phyloP scores from a whole-genome alignment of 2,888 invertebrate species.

The Diaperis boleti region DNA sequence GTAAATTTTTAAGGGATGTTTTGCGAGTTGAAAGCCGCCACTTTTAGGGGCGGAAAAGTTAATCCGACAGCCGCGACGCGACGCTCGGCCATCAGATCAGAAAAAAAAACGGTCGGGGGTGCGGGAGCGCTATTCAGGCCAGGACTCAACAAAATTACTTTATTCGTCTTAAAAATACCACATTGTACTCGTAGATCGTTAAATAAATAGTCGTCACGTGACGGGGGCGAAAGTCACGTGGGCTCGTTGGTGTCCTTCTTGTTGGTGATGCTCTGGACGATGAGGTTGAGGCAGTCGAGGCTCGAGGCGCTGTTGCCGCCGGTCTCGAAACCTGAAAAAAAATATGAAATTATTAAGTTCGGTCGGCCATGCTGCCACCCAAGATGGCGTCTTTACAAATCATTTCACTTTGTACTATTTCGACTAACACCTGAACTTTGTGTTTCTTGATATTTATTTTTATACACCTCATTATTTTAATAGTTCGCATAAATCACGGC shows the following conservation, averaged over 20 bases:
- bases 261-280: slow-evolving; percentile 76
- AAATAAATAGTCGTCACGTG: slow-evolving; percentile 25
- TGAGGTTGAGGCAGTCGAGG: slow-evolving; percentile 77
- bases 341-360: no score
- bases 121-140: no score
- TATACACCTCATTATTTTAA: slow-evolving; percentile 55
- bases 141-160: slow-evolving; percentile 24
- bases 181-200: slow-evolving; percentile 6
- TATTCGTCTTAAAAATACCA: slow-evolving; percentile 30
- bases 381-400: slow-evolving; percentile 44
- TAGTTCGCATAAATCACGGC: slow-evolving; percentile 51
- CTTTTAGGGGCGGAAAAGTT: not conserved
- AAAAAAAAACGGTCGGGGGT: not conserved
- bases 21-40: not conserved
- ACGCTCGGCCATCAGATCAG: not conserved
- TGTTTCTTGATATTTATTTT: slow-evolving; percentile 53
- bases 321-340: slow-evolving; percentile 66
- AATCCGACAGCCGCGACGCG: not conserved
- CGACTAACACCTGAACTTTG: slow-evolving; percentile 42
- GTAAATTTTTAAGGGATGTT: not conserved
- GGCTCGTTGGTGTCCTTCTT: slow-evolving; percentile 52
- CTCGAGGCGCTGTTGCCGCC: slow-evolving; percentile 69
- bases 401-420: slow-evolving; percentile 50
- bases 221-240: slow-evolving; percentile 25
- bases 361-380: no score